These are phyloP conservation scores for Pachymerium ferrugineum DNA, from an alignment of 2,888 invertebrate genomes.

Conservation along the genomic window DNA sequence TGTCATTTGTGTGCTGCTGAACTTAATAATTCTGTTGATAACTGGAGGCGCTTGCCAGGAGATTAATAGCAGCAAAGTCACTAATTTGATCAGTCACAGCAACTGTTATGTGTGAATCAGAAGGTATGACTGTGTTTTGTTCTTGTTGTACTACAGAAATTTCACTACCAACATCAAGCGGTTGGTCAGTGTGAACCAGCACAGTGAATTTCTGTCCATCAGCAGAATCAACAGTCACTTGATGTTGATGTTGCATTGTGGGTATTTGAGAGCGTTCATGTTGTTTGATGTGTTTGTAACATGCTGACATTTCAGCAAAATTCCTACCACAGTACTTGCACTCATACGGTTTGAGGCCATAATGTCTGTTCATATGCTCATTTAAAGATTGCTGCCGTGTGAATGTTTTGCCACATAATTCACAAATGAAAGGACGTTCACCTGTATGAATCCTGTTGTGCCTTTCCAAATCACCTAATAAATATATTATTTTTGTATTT, in stretches of 20 bases:
- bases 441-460: slow-evolving; percentile 47
- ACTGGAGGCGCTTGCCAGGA: slow-evolving; percentile 37
- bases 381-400: slow-evolving; percentile 48
- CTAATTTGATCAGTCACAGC: slow-evolving; percentile 35
- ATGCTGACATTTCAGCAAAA: slow-evolving; percentile 44
- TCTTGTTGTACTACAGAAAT: slow-evolving; percentile 34
- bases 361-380: slow-evolving; percentile 48
- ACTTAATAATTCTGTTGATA: slow-evolving; percentile 36
- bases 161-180: slow-evolving; percentile 36
- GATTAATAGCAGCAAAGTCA: slow-evolving; percentile 38
- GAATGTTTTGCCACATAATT: slow-evolving; percentile 47
- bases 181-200: slow-evolving; percentile 35
- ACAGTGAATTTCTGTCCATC: slow-evolving; percentile 35
- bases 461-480: slow-evolving; percentile 46
- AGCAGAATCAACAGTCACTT: slow-evolving; percentile 31
- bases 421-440: slow-evolving; percentile 46
- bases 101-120: slow-evolving; percentile 34
- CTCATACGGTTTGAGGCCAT: slow-evolving; percentile 45
- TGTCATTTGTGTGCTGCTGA: not conserved
- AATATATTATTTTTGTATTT: too few relatives aligned
- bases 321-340: slow-evolving; percentile 45
- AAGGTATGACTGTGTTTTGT: slow-evolving; percentile 29
- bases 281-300: slow-evolving; percentile 43
- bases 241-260: slow-evolving; percentile 23
- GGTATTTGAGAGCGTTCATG: slow-evolving; percentile 40